Conservation (phyloP, 2,113 vertebrate genomes). For the Haemorhous mexicanus region DNA sequence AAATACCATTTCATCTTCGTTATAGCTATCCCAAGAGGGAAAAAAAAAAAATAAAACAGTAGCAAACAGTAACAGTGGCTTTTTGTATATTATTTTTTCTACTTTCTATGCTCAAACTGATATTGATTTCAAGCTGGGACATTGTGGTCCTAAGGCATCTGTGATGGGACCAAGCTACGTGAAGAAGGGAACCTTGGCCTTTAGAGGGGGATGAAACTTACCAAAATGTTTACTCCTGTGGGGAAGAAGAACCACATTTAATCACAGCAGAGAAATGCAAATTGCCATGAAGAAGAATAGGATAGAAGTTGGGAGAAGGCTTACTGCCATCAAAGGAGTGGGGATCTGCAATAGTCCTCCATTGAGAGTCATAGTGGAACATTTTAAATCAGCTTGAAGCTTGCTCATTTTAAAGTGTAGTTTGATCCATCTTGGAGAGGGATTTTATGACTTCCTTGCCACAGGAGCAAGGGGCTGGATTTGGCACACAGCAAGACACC, state of each 20-base stretch:
- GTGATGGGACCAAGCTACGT: not conserved
- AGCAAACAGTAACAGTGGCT: not conserved
- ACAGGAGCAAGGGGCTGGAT: not conserved
- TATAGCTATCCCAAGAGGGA: not conserved
- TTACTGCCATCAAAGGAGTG: not conserved
- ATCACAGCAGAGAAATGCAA: not conserved
- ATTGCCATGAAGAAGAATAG: not conserved
- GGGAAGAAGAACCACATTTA: not conserved
- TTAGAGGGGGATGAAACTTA: not conserved
- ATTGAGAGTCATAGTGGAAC: not conserved
- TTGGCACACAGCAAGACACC: not conserved
- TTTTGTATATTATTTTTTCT: not conserved
- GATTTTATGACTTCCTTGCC: constrained; percentile 3
- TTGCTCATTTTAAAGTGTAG: not conserved
- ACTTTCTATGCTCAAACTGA: not conserved
- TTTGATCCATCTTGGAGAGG: not conserved
- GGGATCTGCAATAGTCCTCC: not conserved
- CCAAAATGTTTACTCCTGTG: not conserved
- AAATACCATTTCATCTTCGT: not conserved
- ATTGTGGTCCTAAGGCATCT: not conserved
- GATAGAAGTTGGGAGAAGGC: not conserved
- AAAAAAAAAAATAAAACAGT: accelerated
- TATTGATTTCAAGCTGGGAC: not conserved
- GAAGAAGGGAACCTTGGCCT: not conserved
- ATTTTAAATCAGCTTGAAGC: not conserved